Conservation (phyloP, 2,888 invertebrate species). For the Yponomeuta plumbellus region DNA sequence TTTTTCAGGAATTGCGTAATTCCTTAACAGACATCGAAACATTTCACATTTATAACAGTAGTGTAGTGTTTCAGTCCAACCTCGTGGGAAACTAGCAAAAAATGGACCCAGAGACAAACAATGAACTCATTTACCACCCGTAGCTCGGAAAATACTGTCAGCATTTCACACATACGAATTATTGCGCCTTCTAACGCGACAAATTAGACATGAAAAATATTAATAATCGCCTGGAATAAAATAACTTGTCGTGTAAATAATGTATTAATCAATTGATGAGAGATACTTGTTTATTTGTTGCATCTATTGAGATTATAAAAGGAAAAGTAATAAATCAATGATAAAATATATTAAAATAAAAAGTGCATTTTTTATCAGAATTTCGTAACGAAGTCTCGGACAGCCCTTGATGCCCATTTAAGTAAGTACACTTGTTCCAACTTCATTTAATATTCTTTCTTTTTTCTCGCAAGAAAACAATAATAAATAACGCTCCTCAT, state of each 20-base stretch:
- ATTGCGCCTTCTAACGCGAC: conserved; percentile 8
- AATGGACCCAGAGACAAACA: conserved; percentile 35
- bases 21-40: background rate
- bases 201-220: conserved; percentile 18
- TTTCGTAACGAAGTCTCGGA: background rate
- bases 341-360: too few species aligned
- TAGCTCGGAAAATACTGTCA: conserved; percentile 34
- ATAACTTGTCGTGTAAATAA: too few species aligned
- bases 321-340: too few species aligned
- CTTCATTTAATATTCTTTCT: background rate
- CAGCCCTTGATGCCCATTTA: background rate
- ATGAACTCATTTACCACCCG: conserved; percentile 48
- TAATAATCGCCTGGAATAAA: too few species aligned
- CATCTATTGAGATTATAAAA: too few species aligned
- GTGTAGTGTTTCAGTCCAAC: background rate
- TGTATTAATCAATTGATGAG: too few species aligned
- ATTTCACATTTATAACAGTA: background rate
- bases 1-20: too few species aligned
- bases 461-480: background rate
- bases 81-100: conserved; percentile 27
- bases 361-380: too few species aligned
- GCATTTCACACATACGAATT: conserved; percentile 24
- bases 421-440: background rate
- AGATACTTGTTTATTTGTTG: too few species aligned
- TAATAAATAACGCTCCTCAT: background rate